Evolutionary conservation across 2,797 vertebrate species (phyloP), one percentile per base, ranked within the genome.

Genomic region (Oreochromis mossambicus): DNA sequence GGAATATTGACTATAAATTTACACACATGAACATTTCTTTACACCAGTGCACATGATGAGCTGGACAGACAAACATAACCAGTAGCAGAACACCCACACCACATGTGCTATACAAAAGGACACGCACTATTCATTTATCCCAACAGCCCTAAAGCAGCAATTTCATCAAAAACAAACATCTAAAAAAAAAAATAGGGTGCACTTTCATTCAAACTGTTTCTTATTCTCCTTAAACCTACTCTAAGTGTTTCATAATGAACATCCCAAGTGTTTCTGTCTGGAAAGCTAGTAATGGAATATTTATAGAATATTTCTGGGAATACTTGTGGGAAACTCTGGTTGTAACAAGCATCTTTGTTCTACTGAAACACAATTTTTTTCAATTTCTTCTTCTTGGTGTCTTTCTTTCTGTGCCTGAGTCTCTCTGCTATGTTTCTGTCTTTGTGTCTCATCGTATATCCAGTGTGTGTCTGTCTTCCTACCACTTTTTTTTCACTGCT

Each of bases 201-300:
- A 83, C 83, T 92, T 92, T 89, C 81, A 90, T 89, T 83, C 82
- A 88, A 86, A 88, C 81, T 63, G 54, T 83, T 81, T 89, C 83
- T 80, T 85, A 84, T 86, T 91, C 83, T 82, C 55, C 86, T 91
- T 82, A 88, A 89, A 91, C 78, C 79, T 77, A 81, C 83, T 89
- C 79, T 84, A 84, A 91, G 81, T 88, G 84, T 90, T 92, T 91
- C 83, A 87, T 91, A 90, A 91, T 91, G 78, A 92, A 89, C 87
- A 88, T 91, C 90, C 90, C 90, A 66, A 70, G 78, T 15, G 85
- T 85, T 83, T 84, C 87, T 94, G 88, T 91, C 88, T 92, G 86
- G 78, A 91, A 95, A 90, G 90, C 87, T 83, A 80, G 55, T 90
- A 88, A 93, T 92, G 84, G 87, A 93, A 93, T 94, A 94, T 93